Evolutionary conservation across 2,888 invertebrate species (phyloP).

Genomic region (Priocnemis perturbator): DNA sequence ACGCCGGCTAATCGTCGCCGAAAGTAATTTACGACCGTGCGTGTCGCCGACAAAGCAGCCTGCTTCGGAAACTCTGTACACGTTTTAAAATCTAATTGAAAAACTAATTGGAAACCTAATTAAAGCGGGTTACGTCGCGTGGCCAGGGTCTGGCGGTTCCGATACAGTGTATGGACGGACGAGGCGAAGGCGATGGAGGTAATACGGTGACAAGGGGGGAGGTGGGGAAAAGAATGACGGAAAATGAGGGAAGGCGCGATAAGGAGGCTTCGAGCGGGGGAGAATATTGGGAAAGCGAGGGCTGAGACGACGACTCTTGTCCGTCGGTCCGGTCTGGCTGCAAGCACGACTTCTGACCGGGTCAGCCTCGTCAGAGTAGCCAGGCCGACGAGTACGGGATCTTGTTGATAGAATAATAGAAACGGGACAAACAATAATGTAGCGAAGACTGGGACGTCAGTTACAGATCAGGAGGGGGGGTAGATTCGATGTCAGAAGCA

Average conservation of each 20-base stretch:
- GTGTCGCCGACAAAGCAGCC: conserved; percentile 58
- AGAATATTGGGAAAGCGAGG: no score
- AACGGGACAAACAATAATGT: no score
- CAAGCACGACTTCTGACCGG: no score
- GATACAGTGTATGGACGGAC: neutral
- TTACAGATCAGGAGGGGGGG: no score
- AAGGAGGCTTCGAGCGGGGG: no score
- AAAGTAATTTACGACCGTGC: conserved; percentile 61
- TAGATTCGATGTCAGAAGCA: no score
- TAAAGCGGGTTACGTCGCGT: conserved; percentile 40
- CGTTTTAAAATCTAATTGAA: conserved; percentile 66
- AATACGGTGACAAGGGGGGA: neutral
- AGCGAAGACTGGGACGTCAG: no score
- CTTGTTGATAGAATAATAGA: no score
- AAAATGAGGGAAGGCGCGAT: neutral
- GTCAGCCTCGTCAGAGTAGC: no score
- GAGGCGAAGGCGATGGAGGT: neutral
- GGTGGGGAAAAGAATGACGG: neutral
- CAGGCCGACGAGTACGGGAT: no score
- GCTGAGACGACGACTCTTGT: no score
- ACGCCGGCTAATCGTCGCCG: conserved; percentile 55
- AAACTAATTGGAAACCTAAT: conserved; percentile 66
- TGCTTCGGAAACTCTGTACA: conserved; percentile 51
- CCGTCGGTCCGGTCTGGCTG: no score
- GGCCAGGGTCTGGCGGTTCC: conserved; percentile 11